phyloP scores from a whole-genome alignment of 2,888 invertebrate genomes.

The Epistrophe eligans region DNA sequence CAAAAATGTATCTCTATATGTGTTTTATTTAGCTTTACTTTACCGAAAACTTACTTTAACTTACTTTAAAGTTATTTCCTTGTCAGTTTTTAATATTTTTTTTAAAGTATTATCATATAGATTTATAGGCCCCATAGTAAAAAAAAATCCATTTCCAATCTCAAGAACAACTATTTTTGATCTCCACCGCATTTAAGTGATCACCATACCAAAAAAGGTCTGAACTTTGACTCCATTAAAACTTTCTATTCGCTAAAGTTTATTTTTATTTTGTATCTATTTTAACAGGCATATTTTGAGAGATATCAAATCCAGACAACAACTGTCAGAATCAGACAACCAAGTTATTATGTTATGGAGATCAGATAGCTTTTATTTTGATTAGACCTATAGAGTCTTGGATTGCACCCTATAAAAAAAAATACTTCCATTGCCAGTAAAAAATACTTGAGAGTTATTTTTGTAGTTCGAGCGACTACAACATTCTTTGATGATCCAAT shows the following conservation, averaged over 20 bases:
- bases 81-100: no score
- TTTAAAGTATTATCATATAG: no score
- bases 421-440: background rate
- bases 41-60: no score
- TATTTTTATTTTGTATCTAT: background rate
- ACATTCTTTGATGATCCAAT: slow-evolving; percentile 67
- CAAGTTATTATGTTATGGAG: slow-evolving; percentile 1
- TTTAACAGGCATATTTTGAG: background rate
- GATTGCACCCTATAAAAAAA: background rate
- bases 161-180: no score
- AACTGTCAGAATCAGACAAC: background rate
- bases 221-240: background rate
- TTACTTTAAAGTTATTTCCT: no score
- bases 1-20: no score
- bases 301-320: background rate
- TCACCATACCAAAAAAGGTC: background rate
- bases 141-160: no score
- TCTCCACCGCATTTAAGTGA: no score
- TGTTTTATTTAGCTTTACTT: no score
- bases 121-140: no score
- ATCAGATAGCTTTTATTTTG: slow-evolving; percentile 10
- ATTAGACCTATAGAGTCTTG: background rate
- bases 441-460: background rate
- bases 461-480: slow-evolving; percentile 28
- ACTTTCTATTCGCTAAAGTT: background rate